phyloP scores from a whole-genome alignment of 2,888 invertebrate species.

The Tipula unca region DNA sequence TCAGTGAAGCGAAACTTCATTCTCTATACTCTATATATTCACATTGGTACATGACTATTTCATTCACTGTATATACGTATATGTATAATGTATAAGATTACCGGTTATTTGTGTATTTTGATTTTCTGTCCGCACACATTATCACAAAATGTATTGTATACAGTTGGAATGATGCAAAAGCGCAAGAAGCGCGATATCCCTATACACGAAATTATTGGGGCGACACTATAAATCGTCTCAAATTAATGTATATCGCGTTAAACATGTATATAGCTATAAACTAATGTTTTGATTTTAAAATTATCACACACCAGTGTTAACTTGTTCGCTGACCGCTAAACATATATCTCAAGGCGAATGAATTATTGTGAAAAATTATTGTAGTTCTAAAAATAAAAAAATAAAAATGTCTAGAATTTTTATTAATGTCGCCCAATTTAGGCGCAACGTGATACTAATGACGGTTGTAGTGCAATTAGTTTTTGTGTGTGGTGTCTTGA shows the following conservation, averaged over 20 bases:
- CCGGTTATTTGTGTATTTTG: neutral
- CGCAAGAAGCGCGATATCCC: neutral
- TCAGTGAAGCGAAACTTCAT: neutral
- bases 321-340: neutral
- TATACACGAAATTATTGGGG: neutral
- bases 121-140: neutral
- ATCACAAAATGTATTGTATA: neutral
- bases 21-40: too few relatives aligned
- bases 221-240: neutral
- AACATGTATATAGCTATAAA: too few relatives aligned
- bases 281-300: neutral
- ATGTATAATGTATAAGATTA: neutral
- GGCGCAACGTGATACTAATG: neutral
- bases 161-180: neutral
- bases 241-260: too few relatives aligned
- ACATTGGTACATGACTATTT: neutral
- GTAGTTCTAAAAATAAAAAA: neutral
- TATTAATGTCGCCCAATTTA: neutral
- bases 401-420: neutral
- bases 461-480: neutral
- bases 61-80: neutral
- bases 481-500: neutral
- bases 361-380: neutral
- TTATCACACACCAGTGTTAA: neutral
- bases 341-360: neutral